Evolutionary conservation across 2,797 vertebrate species (phyloP).

Genomic region (Tiaroga cobitis): DNA sequence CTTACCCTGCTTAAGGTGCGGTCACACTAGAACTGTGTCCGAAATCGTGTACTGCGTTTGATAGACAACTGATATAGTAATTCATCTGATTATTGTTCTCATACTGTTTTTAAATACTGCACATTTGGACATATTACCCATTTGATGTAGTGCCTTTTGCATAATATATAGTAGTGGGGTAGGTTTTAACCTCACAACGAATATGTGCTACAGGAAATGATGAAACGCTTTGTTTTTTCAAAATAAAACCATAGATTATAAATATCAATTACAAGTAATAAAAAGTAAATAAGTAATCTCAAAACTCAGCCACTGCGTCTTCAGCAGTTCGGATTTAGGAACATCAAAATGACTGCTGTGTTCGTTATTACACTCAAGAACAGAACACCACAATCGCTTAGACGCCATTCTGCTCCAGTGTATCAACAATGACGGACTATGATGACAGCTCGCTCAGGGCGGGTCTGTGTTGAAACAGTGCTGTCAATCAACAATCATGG

Average conservation of each 20-base stretch:
- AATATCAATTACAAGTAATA: not conserved
- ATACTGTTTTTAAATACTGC: not conserved
- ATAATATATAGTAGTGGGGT: not conserved
- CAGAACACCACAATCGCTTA: too few relatives aligned
- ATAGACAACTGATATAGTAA: not conserved
- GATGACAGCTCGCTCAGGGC: too few relatives aligned
- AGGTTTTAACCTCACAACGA: not conserved
- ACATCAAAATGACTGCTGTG: too few relatives aligned
- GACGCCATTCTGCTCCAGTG: too few relatives aligned
- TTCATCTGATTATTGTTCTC: not conserved
- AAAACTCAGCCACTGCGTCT: too few relatives aligned
- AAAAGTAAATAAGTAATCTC: not conserved
- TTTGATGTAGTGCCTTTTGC: not conserved
- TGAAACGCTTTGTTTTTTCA: not conserved
- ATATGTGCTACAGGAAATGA: not conserved
- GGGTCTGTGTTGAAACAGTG: too few relatives aligned
- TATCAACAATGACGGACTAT: too few relatives aligned
- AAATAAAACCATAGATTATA: not conserved
- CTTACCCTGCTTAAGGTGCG: conserved; percentile 61
- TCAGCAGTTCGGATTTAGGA: too few relatives aligned
- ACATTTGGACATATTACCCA: not conserved
- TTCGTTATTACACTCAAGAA: too few relatives aligned
- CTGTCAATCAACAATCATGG: too few relatives aligned
- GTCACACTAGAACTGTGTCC: not conserved
- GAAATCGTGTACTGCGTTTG: not conserved